These are phyloP conservation scores for Ischnura elegans DNA, from an alignment of 2,888 invertebrate genomes.

Conservation along the genomic window DNA sequence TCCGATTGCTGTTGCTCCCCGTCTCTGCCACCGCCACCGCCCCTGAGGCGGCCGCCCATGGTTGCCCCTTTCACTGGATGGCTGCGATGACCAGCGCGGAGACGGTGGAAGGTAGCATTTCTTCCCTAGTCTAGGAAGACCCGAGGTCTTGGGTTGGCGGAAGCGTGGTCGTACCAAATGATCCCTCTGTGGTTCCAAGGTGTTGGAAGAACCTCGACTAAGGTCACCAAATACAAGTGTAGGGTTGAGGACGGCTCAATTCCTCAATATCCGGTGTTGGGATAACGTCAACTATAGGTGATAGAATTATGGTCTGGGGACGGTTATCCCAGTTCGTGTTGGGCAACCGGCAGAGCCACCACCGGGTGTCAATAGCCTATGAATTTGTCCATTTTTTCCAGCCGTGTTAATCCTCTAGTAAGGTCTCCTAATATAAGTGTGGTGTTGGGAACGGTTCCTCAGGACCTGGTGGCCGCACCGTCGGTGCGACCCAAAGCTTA, in stretches of 20 bases:
- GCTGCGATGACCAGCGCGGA: not conserved
- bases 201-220: not conserved
- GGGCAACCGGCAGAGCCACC: no score
- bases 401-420: no score
- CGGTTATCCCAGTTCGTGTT: no score
- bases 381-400: no score
- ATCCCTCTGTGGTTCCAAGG: not conserved
- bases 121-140: no score
- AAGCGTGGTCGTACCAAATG: not conserved
- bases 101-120: not conserved
- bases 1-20: conserved; percentile 55
- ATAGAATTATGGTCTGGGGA: no score
- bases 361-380: no score
- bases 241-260: no score
- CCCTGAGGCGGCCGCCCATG: conserved; percentile 52
- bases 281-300: no score
- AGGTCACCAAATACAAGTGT: not conserved
- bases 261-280: no score
- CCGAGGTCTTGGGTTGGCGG: not conserved
- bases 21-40: conserved; percentile 41
- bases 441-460: not conserved
- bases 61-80: not conserved
- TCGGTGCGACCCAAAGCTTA: not conserved
- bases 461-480: no score
- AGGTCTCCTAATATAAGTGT: not conserved